Evolutionary conservation across 2,888 invertebrate species (phyloP), one percentile per base, ranked within the genome.

Genomic region (Caenorhabditis imperialis): DNA sequence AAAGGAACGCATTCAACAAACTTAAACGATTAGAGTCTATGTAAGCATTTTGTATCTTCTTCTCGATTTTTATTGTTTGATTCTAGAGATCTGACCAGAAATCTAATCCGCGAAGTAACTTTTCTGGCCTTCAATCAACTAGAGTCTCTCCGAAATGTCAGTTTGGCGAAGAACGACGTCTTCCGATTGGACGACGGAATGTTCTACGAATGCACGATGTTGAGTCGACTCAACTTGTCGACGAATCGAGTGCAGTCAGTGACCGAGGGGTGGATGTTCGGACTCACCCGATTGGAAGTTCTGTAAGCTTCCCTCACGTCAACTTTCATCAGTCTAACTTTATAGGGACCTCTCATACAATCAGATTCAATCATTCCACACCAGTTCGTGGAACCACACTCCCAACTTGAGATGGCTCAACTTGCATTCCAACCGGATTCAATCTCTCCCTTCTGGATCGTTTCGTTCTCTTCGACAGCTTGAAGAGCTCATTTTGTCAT

Each of bases 261-360:
- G 1, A 75, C 80, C 8, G 81, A 78, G 27, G 81, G 81, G 10
- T 79, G 75, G 74, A 75, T 80, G 42, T 83, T 79, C 25, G 83
- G 81, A 1, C 60, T 81, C 12, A 65, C 69, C 8, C 62, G 63
- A 22, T 44, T 81, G 48, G 63, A 79, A 37, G 77, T 70, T 20
- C 54, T 82, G 82, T 82, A 30, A 75, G 79, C 12, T 38, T 48
- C 5, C 42, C 37, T 45, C 33, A 3, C 3, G 27, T 30, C n/a
- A 44, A 30, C 5, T 18, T 44, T 55, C 7, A 23, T 25, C 25
- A 48, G 18, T 16, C 16, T 47, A 4, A 30, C 35, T 35, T 62
- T 76, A 54, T 69, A 80, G 81, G 54, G 83, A 83, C 27, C 61
- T 83, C 12, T 79, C 79, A 4, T 60, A 51, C 45, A 83, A 83